These are phyloP conservation scores for Pangasius djambal DNA, from an alignment of 2,797 vertebrate species.

Conservation along the genomic window DNA sequence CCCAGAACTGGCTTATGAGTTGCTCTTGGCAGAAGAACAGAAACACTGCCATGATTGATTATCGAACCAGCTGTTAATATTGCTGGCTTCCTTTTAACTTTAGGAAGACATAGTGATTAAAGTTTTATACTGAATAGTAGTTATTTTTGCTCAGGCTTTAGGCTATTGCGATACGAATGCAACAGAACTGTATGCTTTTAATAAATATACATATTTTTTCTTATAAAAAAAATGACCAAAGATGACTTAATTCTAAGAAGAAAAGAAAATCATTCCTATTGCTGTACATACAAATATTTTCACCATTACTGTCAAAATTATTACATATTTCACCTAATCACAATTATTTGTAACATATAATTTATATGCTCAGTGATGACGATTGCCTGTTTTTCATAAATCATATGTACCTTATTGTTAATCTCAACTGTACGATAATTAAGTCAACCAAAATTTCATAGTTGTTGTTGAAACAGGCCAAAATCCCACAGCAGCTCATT, in stretches of 20 bases:
- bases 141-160: not conserved
- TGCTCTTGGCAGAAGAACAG: not conserved
- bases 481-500: not conserved
- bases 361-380: not conserved
- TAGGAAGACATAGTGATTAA: not conserved
- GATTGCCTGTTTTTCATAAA: not conserved
- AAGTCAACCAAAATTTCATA: not conserved
- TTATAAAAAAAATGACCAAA: not conserved
- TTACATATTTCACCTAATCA: not conserved
- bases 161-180: not conserved
- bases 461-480: not conserved
- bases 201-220: not conserved
- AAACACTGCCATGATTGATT: not conserved
- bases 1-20: not conserved
- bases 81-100: not conserved
- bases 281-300: not conserved
- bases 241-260: not conserved
- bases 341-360: not conserved
- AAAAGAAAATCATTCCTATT: not conserved
- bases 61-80: not conserved
- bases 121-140: not conserved
- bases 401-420: too few species aligned
- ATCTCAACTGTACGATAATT: not conserved
- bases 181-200: not conserved
- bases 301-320: not conserved